Base-by-base conservation (phyloP, 2,113 vertebrate genomes). In the Mormoops blainvillei region DNA sequence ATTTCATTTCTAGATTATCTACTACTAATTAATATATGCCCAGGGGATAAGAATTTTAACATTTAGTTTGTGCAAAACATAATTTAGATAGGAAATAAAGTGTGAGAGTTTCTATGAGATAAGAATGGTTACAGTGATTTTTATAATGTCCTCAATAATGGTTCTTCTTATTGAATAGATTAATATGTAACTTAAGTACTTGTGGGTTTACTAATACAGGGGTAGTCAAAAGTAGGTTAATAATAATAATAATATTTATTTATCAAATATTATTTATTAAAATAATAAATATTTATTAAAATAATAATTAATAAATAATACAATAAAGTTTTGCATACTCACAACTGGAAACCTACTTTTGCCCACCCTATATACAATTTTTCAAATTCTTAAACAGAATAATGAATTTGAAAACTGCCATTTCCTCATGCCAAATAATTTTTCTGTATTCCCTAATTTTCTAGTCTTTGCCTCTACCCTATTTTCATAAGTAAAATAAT, bases 401-500 rank as follows among this genome's bases (percentile, higher is more conserved):
- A 63, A 85, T 84, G 48, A 85, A 68, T 77, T 87, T 90, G 14
- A 87, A 92, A 93, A 96, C 48, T 63, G 43, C 19, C 10, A 83
- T 52, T 83, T 89, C 43, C n/a, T 92, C 87, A 83, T 52, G 65
- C 1, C 24, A 83, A 94, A 43, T 24, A 56, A 89, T 45, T 94
- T 87, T 87, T 81, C 36, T 45, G 76, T 91, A 50, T 68, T 74
- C 73, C 38, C 18, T 58, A 74, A 67, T 68, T 92, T 94, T 94
- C 38, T 76, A 84, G 50, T 80, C n/a, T 89, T 93, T 33, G 48
- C 48, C 7, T 78, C 54, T 67, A 83, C 12, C 18, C n/a, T 43
- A 50, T 86, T 87, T 82, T 95, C 38, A n/a, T 26, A 65, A 76
- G 19, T 80, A 54, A 87, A 96, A 89, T 88, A 91, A 92, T n/a